These are phyloP conservation scores for Barbus barbus DNA, from an alignment of 2,113 vertebrate species.

Conservation along the genomic window DNA sequence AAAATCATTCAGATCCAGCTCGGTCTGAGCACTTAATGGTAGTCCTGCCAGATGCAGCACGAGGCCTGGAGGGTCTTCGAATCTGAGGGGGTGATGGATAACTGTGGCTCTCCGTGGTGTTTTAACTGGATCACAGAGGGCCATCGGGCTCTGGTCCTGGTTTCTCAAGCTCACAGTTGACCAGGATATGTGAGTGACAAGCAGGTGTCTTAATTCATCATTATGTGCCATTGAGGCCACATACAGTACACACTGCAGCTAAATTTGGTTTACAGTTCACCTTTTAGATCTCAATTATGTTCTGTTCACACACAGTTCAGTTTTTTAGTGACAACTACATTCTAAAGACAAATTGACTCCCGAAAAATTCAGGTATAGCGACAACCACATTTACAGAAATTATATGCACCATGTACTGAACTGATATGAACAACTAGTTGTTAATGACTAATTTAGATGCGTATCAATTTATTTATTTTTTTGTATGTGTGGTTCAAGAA, in stretches of 20 bases:
- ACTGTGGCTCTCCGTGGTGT: neutral
- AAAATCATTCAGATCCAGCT: constrained; percentile 33
- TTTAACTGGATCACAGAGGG: constrained; percentile 39
- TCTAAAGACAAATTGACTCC: neutral
- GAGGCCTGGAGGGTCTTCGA: neutral
- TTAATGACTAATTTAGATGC: no score
- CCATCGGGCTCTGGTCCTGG: constrained; percentile 25
- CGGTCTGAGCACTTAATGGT: constrained; percentile 14
- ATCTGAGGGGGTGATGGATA: constrained; percentile 7
- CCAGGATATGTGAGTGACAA: neutral
- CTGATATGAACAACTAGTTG: no score
- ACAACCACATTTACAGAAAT: no score
- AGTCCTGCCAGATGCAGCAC: constrained; percentile 33
- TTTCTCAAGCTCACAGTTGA: neutral
- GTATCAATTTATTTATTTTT: no score
- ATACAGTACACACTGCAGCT: neutral
- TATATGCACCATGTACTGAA: no score
- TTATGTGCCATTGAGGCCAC: neutral
- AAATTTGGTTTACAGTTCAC: no score
- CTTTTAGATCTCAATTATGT: neutral
- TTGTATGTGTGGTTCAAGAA: no score
- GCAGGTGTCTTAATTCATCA: constrained; percentile 2
- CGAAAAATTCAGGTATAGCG: neutral
- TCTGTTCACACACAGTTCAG: neutral
- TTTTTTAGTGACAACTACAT: neutral